These are phyloP conservation scores for Rhodinocichla rosea DNA, from an alignment of 2,113 vertebrate species.

Conservation along the genomic window DNA sequence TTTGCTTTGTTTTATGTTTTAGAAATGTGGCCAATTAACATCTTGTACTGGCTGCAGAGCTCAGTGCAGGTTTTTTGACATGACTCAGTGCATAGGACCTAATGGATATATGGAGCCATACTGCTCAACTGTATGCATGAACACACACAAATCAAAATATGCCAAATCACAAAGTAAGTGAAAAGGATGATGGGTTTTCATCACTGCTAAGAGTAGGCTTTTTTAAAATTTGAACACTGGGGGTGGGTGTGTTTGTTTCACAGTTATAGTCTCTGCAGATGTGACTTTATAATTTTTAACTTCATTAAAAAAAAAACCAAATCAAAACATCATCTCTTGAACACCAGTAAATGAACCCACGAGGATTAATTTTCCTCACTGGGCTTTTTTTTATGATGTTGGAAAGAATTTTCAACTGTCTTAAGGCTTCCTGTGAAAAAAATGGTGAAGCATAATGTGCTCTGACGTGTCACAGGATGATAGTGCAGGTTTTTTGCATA, in stretches of 20 bases:
- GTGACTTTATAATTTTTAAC: neutral
- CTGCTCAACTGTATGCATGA: conserved; percentile 94
- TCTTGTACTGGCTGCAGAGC: conserved; percentile 90
- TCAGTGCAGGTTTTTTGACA: conserved; percentile 92
- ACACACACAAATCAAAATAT: conserved; percentile 87
- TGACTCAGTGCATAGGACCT: conserved; percentile 89
- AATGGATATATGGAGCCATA: conserved; percentile 90
- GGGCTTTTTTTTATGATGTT: neutral
- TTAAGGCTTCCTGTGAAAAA: neutral
- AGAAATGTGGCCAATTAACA: conserved; percentile 92
- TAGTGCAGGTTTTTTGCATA: neutral
- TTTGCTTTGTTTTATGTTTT: conserved; percentile 74
- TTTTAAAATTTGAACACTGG: neutral
- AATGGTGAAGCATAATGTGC: neutral
- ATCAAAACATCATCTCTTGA: neutral
- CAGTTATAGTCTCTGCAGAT: neutral
- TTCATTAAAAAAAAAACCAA: neutral
- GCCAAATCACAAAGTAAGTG: conserved; percentile 80
- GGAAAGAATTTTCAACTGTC: neutral
- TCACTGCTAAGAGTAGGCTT: conserved; percentile 1
- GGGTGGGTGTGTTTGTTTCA: neutral
- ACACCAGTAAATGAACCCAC: neutral
- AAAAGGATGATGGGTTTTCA: conserved; percentile 36
- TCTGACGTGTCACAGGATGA: neutral
- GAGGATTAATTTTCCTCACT: neutral